A percentile compares a stretch with the other conserved stretches of the same genome.
phyloP scores from a whole-genome alignment of 2,113 vertebrate species.

The Carettochelys insculpta region DNA sequence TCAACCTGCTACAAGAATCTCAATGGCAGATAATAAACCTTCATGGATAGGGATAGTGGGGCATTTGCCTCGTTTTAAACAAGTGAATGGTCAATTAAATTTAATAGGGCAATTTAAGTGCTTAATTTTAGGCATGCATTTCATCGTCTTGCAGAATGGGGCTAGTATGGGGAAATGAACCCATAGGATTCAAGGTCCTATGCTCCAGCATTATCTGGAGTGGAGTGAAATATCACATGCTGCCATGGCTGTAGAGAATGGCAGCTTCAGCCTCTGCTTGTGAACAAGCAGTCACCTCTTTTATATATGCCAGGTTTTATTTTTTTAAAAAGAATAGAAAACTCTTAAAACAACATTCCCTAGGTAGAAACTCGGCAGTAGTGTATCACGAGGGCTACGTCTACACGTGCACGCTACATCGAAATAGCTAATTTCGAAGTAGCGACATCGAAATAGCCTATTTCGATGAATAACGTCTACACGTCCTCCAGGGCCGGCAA shows the following conservation, averaged over 20 bases:
- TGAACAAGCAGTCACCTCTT: fast-evolving
- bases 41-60: not conserved
- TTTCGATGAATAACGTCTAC: too few species aligned
- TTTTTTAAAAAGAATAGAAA: not conserved
- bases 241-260: not conserved
- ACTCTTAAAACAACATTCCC: not conserved
- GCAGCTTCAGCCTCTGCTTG: not conserved
- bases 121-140: not conserved
- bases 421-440: too few species aligned
- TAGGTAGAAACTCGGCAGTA: not conserved
- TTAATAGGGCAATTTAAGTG: not conserved
- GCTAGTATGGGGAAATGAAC: not conserved
- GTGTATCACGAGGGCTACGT: too few species aligned
- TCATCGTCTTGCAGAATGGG: not conserved
- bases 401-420: too few species aligned
- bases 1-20: not conserved
- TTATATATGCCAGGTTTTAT: not conserved
- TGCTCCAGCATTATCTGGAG: not conserved
- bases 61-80: not conserved
- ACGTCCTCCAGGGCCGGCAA: too few species aligned
- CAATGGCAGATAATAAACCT: not conserved
- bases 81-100: not conserved
- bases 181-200: not conserved
- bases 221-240: too few species aligned
- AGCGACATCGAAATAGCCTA: too few species aligned